Percentiles rank a stretch among this genome's conserved stretches.
Evolutionary conservation across 2,113 vertebrate species (phyloP).

Genomic region (Lutjanus erythropterus): DNA sequence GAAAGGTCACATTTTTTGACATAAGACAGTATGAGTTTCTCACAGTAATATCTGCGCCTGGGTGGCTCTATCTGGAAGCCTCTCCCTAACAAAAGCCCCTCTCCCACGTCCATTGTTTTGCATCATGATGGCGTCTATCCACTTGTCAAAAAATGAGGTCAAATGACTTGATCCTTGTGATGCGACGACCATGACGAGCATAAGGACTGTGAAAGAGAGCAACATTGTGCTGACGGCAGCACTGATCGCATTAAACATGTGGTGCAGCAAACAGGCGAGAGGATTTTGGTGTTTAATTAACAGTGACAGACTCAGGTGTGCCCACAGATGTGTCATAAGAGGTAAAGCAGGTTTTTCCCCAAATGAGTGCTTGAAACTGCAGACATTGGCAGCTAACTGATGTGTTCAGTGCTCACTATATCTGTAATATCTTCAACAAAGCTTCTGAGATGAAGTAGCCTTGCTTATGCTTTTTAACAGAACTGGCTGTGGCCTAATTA

Average conservation of each 20-base stretch:
- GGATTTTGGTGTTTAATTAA: conserved; percentile 72
- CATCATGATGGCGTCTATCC: conserved; percentile 16
- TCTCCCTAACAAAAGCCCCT: conserved; percentile 17
- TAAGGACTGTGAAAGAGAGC: conserved; percentile 49
- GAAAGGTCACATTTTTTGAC: conserved; percentile 21
- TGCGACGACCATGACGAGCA: conserved; percentile 28
- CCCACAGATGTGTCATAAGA: conserved; percentile 64
- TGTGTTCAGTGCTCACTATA: conserved; percentile 27
- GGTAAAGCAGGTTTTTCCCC: conserved; percentile 55
- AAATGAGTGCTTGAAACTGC: conserved; percentile 46
- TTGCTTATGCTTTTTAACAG: conserved; percentile 41
- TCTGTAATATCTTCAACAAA: conserved; percentile 43
- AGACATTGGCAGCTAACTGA: conserved; percentile 56
- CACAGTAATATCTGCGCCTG: conserved; percentile 7
- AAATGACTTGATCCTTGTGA: conserved; percentile 40
- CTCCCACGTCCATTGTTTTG: conserved; percentile 19
- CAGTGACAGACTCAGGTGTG: conserved; percentile 73
- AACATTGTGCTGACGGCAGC: conserved; percentile 61
- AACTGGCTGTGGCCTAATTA: conserved; percentile 60
- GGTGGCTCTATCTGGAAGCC: conserved; percentile 4
- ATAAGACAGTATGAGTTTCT: conserved; percentile 9
- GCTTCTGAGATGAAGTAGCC: conserved; percentile 41
- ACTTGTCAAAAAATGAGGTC: conserved; percentile 51
- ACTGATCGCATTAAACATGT: conserved; percentile 64
- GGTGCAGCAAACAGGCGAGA: conserved; percentile 40